Base-by-base conservation (phyloP, 2,797 vertebrate species). In the Syndactyla subalaris region DNA sequence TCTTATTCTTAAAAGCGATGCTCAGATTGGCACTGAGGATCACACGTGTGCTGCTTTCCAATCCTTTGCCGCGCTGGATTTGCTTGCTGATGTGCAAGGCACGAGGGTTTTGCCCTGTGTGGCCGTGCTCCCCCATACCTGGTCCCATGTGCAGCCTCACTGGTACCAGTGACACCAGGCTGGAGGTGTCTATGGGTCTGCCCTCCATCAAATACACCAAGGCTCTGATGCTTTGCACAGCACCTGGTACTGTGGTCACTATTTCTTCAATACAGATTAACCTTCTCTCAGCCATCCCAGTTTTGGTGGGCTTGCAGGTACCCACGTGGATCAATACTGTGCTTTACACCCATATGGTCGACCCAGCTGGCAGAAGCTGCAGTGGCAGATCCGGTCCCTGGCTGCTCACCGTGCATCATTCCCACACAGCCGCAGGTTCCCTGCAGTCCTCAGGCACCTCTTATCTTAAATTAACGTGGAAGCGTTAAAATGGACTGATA, bases 91-190 rank as follows among this genome's bases (percentile, higher is more conserved):
- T 20, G 36, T 59, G 61, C 27, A 18, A 27, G 36, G 20, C 1
- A 5, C 63, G 59, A 39, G 23, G 58, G 9, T 83, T 83, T 74
- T 62, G 19, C 20, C 36, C 29, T 0, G 0, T 10, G 19, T 4
- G 11, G 18, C 29, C 3, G 0, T 2, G 1, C 12, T 67, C 49
- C 63, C 67, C 68, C 0, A 0, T 48, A 45, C 54, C 24, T 34
- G 39, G 45, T 30, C 29, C 2, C 5, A 1, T 6, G 0, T 3
- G 72, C 61, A 68, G 39, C 43, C 52, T 41, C 2, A 2, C 43
- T 2, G 14, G 23, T 36, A 21, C 0, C 16, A 57, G 48, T 0
- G 0, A 6, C 70, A 45, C 58, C 6, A 8, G 74, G 62, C 55
- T 55, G 36, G n/a, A 39, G 16, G 4, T 83, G 62, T 62, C 52